These are phyloP conservation scores for Nasonia longicornis DNA, from an alignment of 1,140 invertebrate species.

Conservation along the genomic window DNA sequence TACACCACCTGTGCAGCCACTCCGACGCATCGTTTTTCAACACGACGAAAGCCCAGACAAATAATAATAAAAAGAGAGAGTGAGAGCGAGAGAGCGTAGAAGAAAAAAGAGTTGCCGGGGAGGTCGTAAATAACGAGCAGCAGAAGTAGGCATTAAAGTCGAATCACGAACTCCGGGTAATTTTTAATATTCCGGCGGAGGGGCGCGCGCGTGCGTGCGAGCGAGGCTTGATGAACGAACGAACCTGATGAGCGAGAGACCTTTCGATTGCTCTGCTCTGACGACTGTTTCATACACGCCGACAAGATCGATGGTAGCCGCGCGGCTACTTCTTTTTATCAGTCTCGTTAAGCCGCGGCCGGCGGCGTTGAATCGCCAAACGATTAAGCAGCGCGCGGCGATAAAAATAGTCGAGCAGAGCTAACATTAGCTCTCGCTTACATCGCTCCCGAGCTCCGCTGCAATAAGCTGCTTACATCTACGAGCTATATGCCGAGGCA, in stretches of 20 bases:
- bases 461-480: too few relatives aligned
- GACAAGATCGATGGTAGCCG: too few relatives aligned
- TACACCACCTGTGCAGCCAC: background rate
- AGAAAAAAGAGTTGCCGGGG: background rate
- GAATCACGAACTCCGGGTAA: conserved; percentile 23
- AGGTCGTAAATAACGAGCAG: conserved; percentile 25
- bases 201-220: background rate
- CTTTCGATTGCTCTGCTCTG: background rate
- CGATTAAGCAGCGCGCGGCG: too few relatives aligned
- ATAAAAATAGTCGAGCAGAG: too few relatives aligned
- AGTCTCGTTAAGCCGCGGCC: too few relatives aligned
- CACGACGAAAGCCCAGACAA: background rate
- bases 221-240: background rate
- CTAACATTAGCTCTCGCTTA: too few relatives aligned
- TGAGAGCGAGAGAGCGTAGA: background rate
- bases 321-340: too few relatives aligned
- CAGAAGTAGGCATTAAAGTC: conserved; percentile 35
- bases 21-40: conserved; percentile 30
- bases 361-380: too few relatives aligned
- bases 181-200: conserved; percentile 32
- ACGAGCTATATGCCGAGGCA: too few relatives aligned
- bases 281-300: background rate
- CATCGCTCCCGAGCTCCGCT: too few relatives aligned
- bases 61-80: conserved; percentile 27
- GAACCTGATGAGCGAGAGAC: background rate